These are phyloP conservation scores for Drosophila crucigera DNA, from an alignment of 2,888 invertebrate genomes.

Conservation along the genomic window DNA sequence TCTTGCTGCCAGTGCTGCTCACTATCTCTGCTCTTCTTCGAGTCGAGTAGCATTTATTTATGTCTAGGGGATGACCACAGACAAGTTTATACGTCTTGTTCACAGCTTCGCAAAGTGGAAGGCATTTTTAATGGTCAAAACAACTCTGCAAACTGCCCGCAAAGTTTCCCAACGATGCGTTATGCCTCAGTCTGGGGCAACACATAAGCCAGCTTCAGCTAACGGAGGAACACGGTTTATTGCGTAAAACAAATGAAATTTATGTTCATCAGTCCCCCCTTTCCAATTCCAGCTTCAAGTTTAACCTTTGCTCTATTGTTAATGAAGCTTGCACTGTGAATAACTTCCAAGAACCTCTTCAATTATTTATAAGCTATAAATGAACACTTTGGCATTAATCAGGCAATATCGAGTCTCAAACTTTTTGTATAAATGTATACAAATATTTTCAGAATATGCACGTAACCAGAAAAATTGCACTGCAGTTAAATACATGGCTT, in stretches of 20 bases:
- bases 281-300: background rate
- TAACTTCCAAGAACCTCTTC: background rate
- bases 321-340: background rate
- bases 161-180: background rate
- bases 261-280: background rate
- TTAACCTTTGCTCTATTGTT: background rate
- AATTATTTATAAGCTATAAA: background rate
- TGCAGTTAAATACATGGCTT: constrained; percentile 35
- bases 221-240: background rate
- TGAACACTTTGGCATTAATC: constrained; percentile 2
- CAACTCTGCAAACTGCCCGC: background rate
- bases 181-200: background rate
- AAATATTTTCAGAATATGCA: constrained; percentile 39
- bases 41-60: background rate
- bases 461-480: constrained; percentile 47
- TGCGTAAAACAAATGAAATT: background rate
- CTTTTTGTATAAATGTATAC: constrained; percentile 3
- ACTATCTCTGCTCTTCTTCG: background rate
- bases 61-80: background rate
- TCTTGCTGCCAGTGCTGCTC: background rate
- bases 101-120: background rate
- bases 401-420: background rate
- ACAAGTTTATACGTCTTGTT: background rate
- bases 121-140: background rate
- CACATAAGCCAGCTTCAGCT: background rate